A percentile compares a stretch with the other conserved stretches of the same genome.
Evolutionary conservation across 37 sponge, comb jelly and placozoan genomes (phyloP).

Genomic region (Beroe ovata): DNA sequence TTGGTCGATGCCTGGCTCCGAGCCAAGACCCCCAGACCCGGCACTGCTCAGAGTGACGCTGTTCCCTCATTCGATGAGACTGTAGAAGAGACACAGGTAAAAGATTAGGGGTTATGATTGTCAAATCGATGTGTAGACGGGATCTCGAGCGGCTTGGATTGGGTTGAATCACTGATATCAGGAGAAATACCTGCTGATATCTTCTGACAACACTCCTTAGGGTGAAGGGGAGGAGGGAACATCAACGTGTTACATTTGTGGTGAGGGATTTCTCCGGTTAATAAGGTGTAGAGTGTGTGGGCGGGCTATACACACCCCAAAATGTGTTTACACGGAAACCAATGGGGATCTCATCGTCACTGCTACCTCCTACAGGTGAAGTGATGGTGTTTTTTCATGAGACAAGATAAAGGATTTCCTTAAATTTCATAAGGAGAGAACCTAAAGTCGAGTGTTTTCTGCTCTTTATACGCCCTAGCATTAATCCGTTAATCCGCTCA

Average conservation of each 20-base stretch:
- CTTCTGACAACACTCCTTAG: no score
- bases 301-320: slow-evolving; percentile 41
- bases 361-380: slow-evolving; percentile 20
- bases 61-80: slow-evolving; percentile 18
- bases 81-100: not conserved
- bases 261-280: slow-evolving; percentile 30
- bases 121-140: no score
- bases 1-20: slow-evolving; percentile 60
- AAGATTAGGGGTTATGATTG: no score
- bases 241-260: slow-evolving; percentile 37
- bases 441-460: no score
- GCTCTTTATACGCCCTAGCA: no score
- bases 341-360: slow-evolving; percentile 54
- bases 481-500: no score
- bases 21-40: slow-evolving; percentile 56
- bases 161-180: no score
- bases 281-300: slow-evolving; percentile 50
- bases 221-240: slow-evolving; percentile 30
- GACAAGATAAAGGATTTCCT: no score
- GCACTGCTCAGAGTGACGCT: slow-evolving; percentile 19
- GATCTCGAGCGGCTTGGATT: no score
- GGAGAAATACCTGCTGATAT: no score
- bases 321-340: slow-evolving; percentile 53
- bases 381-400: no score
- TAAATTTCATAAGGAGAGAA: no score